These are phyloP conservation scores for Mungos mungo DNA, from an alignment of 2,113 vertebrate species.

Conservation along the genomic window DNA sequence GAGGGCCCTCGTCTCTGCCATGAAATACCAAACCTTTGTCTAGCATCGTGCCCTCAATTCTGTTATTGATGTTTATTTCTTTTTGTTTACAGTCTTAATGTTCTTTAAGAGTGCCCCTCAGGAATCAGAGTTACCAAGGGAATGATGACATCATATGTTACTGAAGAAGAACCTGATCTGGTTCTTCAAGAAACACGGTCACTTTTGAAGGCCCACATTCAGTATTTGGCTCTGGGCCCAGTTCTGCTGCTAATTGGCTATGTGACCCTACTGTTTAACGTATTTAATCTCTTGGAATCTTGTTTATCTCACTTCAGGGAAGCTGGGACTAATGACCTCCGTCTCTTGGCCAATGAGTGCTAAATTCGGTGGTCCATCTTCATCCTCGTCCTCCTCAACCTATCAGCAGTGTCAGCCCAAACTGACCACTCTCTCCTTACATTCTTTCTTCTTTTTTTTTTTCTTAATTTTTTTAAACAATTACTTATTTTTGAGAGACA, in stretches of 20 bases:
- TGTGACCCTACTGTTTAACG: background rate
- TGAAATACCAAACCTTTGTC: background rate
- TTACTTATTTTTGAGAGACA: too few relatives aligned
- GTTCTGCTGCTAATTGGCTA: background rate
- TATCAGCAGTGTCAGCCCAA: background rate
- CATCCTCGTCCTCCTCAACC: background rate
- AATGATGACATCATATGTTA: background rate
- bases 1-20: background rate
- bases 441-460: background rate
- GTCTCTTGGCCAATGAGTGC: background rate
- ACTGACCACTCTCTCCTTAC: background rate
- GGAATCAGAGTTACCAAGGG: background rate
- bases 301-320: background rate
- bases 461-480: too few relatives aligned
- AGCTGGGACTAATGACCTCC: background rate
- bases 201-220: background rate
- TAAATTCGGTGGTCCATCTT: background rate
- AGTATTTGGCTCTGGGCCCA: background rate
- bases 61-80: background rate
- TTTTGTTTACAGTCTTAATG: background rate
- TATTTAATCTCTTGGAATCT: background rate
- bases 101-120: background rate
- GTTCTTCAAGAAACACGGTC: background rate
- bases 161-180: background rate
- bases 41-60: background rate